phyloP scores from a whole-genome alignment of 2,888 invertebrate genomes.

The Chironomus tentans region DNA sequence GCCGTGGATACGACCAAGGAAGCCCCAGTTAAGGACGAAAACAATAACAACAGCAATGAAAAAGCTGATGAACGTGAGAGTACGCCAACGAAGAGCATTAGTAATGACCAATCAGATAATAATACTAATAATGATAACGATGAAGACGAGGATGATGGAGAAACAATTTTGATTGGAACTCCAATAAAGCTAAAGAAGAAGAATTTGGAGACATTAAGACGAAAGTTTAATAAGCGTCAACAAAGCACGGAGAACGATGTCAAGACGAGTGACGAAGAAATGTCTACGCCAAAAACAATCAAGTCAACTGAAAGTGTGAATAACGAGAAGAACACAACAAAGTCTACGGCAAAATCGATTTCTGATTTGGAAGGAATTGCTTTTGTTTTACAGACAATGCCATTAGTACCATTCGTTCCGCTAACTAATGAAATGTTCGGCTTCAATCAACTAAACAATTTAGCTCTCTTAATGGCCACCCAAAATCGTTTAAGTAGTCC shows the following conservation, averaged over 20 bases:
- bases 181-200: conserved; percentile 40
- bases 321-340: conserved; percentile 3
- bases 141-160: conserved; percentile 33
- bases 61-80: too few relatives aligned
- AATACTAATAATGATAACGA: conserved; percentile 30
- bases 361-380: conserved; percentile 37
- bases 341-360: not conserved
- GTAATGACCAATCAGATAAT: too few relatives aligned
- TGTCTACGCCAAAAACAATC: conserved; percentile 28
- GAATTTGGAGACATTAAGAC: conserved; percentile 28
- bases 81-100: too few relatives aligned
- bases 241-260: not conserved
- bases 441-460: conserved; percentile 39
- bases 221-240: not conserved
- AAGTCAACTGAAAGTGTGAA: conserved; percentile 29
- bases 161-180: conserved; percentile 40
- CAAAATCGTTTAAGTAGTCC: conserved; percentile 16
- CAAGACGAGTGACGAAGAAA: conserved; percentile 23
- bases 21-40: not conserved
- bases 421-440: conserved; percentile 40
- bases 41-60: too few relatives aligned
- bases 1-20: not conserved
- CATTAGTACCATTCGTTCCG: conserved; percentile 38
- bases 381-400: conserved; percentile 38
- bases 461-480: conserved; percentile 38